phyloP scores from a whole-genome alignment of 2,797 vertebrate species.

The Mycteria americana region DNA sequence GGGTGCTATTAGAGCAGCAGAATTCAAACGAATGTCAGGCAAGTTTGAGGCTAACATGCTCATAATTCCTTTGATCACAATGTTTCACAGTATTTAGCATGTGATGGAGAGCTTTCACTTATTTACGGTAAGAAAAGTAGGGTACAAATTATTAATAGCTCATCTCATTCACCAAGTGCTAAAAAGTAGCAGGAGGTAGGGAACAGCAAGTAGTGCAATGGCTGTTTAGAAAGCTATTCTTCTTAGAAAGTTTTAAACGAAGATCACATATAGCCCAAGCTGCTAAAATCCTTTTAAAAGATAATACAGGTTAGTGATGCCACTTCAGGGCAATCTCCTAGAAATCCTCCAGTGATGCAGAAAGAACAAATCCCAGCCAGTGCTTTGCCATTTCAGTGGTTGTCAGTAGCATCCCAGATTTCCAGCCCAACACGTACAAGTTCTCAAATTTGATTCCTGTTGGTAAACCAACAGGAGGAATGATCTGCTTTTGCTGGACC shows the following conservation, averaged over 20 bases:
- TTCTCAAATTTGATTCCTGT: neutral
- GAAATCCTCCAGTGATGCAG: neutral
- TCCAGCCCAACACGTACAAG: neutral
- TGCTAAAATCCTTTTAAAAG: neutral
- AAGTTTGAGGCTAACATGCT: neutral
- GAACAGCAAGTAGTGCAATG: neutral
- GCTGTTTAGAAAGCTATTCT: neutral
- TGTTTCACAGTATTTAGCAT: neutral
- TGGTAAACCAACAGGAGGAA: neutral
- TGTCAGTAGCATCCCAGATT: neutral
- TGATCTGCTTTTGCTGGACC: neutral
- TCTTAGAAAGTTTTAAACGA: neutral
- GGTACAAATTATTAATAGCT: slow-evolving; percentile 23
- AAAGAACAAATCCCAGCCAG: neutral
- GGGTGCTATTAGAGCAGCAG: neutral
- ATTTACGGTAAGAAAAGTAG: neutral
- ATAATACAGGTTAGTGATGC: neutral
- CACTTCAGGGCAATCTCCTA: neutral
- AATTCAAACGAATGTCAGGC: slow-evolving; percentile 2
- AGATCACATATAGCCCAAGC: neutral
- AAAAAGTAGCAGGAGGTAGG: neutral
- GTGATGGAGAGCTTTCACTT: slow-evolving; percentile 27
- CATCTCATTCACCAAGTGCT: neutral
- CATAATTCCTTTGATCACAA: neutral
- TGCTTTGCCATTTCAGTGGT: neutral